These are phyloP conservation scores for Physocephala rufipes DNA, from an alignment of 2,888 invertebrate species.

Conservation along the genomic window DNA sequence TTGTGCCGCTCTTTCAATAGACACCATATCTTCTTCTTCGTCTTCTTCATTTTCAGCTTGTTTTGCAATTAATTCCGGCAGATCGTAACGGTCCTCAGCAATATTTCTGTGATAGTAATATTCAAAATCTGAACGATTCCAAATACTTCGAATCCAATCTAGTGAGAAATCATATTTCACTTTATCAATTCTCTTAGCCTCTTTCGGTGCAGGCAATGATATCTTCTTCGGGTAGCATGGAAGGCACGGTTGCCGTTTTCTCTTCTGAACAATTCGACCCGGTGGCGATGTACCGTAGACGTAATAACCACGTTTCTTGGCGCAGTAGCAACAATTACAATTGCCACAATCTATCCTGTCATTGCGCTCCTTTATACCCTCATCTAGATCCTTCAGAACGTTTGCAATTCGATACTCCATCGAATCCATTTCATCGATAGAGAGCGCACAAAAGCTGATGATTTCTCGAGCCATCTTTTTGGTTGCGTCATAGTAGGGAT, in stretches of 20 bases:
- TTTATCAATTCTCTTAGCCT: conserved; percentile 44
- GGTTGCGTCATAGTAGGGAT: conserved; percentile 60
- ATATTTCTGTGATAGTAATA: conserved; percentile 57
- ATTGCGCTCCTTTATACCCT: conserved; percentile 56
- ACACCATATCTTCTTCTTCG: not conserved
- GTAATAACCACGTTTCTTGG: conserved; percentile 56
- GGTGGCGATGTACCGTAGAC: conserved; percentile 54
- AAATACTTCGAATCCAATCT: conserved; percentile 58
- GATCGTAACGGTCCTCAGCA: conserved; percentile 40
- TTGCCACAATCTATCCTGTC: conserved; percentile 53
- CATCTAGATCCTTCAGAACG: conserved; percentile 57
- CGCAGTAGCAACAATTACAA: conserved; percentile 60
- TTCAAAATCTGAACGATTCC: conserved; percentile 58
- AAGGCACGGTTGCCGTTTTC: conserved; percentile 54
- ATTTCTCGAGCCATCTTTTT: conserved; percentile 55
- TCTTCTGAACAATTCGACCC: conserved; percentile 48
- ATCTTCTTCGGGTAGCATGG: conserved; percentile 54
- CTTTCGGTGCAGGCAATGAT: conserved; percentile 42
- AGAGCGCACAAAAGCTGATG: conserved; percentile 56
- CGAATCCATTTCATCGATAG: conserved; percentile 55
- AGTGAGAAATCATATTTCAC: conserved; percentile 56
- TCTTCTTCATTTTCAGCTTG: not conserved
- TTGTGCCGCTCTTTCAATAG: not conserved
- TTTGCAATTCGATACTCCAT: conserved; percentile 56
- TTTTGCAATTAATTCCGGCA: not conserved